A percentile compares a stretch with the other conserved stretches of the same genome.
Evolutionary conservation across 2,113 vertebrate genomes (phyloP).

Genomic region (Thalassoma bifasciatum): DNA sequence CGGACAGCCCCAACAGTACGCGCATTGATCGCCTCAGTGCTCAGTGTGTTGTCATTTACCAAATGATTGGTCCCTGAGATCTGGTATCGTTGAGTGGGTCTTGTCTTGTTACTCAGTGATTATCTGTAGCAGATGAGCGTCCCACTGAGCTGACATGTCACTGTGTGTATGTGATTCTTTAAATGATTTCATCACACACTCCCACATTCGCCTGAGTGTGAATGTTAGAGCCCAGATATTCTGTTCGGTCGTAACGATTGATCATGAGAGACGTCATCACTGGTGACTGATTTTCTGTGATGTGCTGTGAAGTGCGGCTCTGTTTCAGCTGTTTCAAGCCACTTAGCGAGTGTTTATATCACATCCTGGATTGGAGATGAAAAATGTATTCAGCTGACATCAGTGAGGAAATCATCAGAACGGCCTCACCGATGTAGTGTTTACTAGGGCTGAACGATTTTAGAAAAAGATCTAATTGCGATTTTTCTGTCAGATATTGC

Average conservation of each 20-base stretch:
- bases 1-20: conserved; percentile 20
- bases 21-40: conserved; percentile 23
- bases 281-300: conserved; percentile 38
- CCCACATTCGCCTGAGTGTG: not conserved
- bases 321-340: conserved; percentile 26
- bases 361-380: conserved; percentile 26
- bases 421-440: not conserved
- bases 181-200: conserved; percentile 37
- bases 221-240: conserved; percentile 1
- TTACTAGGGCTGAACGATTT: no score
- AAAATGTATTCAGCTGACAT: conserved; percentile 30
- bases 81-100: conserved; percentile 24
- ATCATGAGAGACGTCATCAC: conserved; percentile 36
- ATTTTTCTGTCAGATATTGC: no score
- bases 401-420: conserved; percentile 12
- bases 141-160: conserved; percentile 25
- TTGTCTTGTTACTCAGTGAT: conserved; percentile 40
- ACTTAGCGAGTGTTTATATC: conserved; percentile 51
- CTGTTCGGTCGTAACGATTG: conserved; percentile 4
- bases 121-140: conserved; percentile 21
- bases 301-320: conserved; percentile 30
- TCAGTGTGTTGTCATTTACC: conserved; percentile 44
- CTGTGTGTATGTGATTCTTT: conserved; percentile 20
- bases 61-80: conserved; percentile 41
- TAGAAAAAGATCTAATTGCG: no score